phyloP scores from a whole-genome alignment of 2,888 invertebrate genomes.

The Orthosia cruda region DNA sequence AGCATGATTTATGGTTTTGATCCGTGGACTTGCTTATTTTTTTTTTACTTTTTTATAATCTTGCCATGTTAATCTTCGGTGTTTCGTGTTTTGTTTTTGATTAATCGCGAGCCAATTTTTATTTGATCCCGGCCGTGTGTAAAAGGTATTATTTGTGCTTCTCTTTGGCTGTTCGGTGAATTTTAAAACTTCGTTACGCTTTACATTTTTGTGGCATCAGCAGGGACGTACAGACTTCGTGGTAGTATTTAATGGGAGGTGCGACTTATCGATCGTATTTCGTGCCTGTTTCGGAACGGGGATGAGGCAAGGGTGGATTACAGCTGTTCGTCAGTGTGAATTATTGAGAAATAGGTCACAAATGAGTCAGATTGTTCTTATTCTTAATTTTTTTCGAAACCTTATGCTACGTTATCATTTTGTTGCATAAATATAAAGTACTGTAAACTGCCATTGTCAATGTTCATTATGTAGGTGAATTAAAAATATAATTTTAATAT shows the following conservation, averaged over 20 bases:
- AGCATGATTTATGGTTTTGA: constrained; percentile 91
- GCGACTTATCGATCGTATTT: constrained; percentile 51
- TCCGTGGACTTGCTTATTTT: constrained; percentile 81
- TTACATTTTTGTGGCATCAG: constrained; percentile 4
- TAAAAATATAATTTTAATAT: too few relatives aligned
- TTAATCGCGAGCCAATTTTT: constrained; percentile 83
- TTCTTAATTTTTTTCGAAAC: background rate
- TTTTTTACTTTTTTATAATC: constrained; percentile 83
- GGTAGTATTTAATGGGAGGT: constrained; percentile 25
- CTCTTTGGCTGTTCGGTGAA: constrained; percentile 38
- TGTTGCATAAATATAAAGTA: background rate
- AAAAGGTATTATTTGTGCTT: constrained; percentile 55
- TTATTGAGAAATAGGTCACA: constrained; percentile 14
- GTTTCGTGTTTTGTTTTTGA: constrained; percentile 87
- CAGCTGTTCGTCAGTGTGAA: constrained; percentile 43
- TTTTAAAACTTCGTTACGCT: constrained; percentile 30
- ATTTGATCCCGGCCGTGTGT: constrained; percentile 73
- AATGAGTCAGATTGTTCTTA: background rate
- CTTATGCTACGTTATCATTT: background rate
- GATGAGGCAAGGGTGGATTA: constrained; percentile 26
- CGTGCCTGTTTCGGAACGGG: constrained; percentile 6
- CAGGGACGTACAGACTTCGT: constrained; percentile 5
- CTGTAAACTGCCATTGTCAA: background rate
- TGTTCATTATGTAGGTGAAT: too few relatives aligned
- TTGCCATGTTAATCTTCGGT: constrained; percentile 88